Evolutionary conservation across 2,888 invertebrate species (phyloP), one percentile per base, ranked within the genome.

Genomic region (Thymelicus sylvestris): DNA sequence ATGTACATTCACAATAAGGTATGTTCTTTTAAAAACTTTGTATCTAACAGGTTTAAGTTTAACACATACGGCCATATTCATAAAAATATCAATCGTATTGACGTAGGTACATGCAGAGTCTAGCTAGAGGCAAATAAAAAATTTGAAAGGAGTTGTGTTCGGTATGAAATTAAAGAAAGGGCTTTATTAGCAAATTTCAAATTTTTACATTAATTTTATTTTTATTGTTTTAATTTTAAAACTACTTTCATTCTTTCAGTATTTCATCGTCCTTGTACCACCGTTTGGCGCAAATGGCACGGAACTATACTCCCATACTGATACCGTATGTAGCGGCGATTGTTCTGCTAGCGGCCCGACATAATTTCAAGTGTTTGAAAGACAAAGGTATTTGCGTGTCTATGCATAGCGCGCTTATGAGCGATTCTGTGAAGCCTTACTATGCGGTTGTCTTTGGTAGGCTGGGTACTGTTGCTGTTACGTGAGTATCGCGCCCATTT

Each of bases 1-100:
- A 55, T 97, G 97, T 81, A 94, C 94, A n/a, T 97, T 96, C 81
- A 93, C 90, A 67, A 92, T 97, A 55, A 95, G 95, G 96, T 96
- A 89, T 84, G 79, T 79, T 19, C 3, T 31, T 64, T 39, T 48
- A 8, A 64, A 31, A 31, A 31, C 31, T 31, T 31, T 31, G 5
- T 31, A 31, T 31, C 31, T 31, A 31, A 31, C 31, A 19, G 19
- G 19, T 19, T 19, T 19, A 19, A 19, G 19, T 19, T 19, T 19
- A 19, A 19, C 19, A 19, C 19, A 19, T 19, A 19, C 19, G 19
- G 19, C 19, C 19, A 2, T 19, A 19, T 19, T 19, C 19, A 2
- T 19, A 19, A 19, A 19, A 19, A 19, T 19, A 19, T 19, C n/a
- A n/a, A n/a, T n/a, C 19, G 19, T 19, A 19, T 19, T 19, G 19